A percentile compares a stretch with the other conserved stretches of the same genome.
These are phyloP conservation scores for Cassiopea andromeda DNA, from an alignment of 30 jellyfish, hydroid and myxozoan species.

Conservation along the genomic window DNA sequence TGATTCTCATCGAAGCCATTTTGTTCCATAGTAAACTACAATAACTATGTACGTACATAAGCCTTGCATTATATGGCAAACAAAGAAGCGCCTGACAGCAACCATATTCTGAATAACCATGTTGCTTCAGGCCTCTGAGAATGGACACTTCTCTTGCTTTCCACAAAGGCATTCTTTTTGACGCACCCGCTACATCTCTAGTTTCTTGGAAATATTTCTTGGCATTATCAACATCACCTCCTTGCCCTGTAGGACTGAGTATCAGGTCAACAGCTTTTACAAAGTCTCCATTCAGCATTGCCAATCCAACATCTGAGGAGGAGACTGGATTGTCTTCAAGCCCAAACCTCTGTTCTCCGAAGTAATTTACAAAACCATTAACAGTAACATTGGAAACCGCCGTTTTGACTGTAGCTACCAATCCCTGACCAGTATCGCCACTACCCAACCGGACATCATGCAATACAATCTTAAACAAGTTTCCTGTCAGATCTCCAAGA, in stretches of 20 bases:
- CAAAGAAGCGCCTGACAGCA: conserved; percentile 65
- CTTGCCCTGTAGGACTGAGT: conserved; percentile 57
- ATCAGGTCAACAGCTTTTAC: conserved; percentile 66
- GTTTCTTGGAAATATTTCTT: conserved; percentile 55
- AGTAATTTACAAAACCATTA: conserved; percentile 78
- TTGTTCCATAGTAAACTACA: conserved; percentile 85
- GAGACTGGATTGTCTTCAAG: conserved; percentile 33
- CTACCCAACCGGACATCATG: not conserved
- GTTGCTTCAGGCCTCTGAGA: conserved; percentile 68
- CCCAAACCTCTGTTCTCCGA: conserved; percentile 85
- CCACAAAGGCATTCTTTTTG: conserved; percentile 71
- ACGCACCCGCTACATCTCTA: conserved; percentile 46
- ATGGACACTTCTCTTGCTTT: conserved; percentile 67
- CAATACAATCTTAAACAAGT: conserved; percentile 11
- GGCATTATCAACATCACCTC: conserved; percentile 48
- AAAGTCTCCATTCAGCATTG: conserved; percentile 60
- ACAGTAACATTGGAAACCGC: conserved; percentile 14
- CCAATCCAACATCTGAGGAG: conserved; percentile 68
- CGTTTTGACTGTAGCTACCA: not conserved
- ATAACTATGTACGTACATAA: conserved; percentile 85
- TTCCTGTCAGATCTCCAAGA: conserved; percentile 52
- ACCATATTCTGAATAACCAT: conserved; percentile 73
- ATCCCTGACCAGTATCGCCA: not conserved
- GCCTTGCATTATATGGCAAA: conserved; percentile 60
- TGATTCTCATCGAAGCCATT: conserved; percentile 45